Conservation (phyloP, 1,140 invertebrate species). For the Apocrypta bakeri region DNA sequence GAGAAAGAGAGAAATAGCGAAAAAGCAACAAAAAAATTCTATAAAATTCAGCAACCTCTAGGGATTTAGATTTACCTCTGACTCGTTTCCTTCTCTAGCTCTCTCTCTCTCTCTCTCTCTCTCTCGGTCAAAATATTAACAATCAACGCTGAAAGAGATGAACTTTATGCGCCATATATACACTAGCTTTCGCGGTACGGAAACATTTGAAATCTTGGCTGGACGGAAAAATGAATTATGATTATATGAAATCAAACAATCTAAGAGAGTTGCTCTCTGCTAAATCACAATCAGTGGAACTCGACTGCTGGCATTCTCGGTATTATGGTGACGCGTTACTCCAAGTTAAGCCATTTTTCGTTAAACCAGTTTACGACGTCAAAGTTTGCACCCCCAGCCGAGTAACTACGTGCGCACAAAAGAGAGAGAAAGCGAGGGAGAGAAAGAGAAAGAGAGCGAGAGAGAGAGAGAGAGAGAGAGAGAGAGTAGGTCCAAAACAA, state of each 20-base stretch:
- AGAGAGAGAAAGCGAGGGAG: background rate
- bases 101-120: background rate
- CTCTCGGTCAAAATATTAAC: background rate
- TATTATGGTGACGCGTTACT: conserved; percentile 59
- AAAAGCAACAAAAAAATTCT: background rate
- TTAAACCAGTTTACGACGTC: conserved; percentile 69
- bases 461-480: too few relatives aligned
- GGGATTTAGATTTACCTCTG: conserved; percentile 5
- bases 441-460: too few relatives aligned
- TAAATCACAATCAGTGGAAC: conserved; percentile 66
- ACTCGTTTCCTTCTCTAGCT: background rate
- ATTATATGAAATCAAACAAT: conserved; percentile 67
- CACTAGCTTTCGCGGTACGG: too few relatives aligned
- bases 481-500: background rate
- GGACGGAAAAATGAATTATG: too few relatives aligned
- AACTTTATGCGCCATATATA: too few relatives aligned
- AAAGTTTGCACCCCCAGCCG: conserved; percentile 60
- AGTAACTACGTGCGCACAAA: conserved; percentile 17
- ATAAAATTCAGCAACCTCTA: background rate
- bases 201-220: too few relatives aligned
- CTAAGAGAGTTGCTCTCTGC: conserved; percentile 53
- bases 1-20: background rate
- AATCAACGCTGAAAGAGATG: background rate
- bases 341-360: conserved; percentile 70
- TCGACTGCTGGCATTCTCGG: conserved; percentile 44